A percentile compares a stretch with the other conserved stretches of the same genome.
These are phyloP conservation scores for Augiades crinisus DNA, from an alignment of 2,888 invertebrate species.

Conservation along the genomic window DNA sequence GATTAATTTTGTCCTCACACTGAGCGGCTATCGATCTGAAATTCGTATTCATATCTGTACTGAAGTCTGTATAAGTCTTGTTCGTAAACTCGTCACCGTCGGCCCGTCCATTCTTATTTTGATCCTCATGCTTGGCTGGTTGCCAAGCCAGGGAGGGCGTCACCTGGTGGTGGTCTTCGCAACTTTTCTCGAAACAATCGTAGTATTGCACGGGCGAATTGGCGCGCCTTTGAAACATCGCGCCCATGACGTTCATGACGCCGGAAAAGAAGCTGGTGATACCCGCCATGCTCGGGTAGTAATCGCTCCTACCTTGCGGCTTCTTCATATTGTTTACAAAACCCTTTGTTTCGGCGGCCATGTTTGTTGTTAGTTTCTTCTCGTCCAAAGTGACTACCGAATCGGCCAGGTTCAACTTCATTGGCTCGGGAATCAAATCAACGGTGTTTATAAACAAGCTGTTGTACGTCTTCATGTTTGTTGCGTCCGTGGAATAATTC, in stretches of 20 bases:
- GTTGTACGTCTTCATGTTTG: constrained; percentile 52
- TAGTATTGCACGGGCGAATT: constrained; percentile 48
- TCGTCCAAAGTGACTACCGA: constrained; percentile 46
- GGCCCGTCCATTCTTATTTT: constrained; percentile 59
- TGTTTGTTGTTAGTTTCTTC: constrained; percentile 32
- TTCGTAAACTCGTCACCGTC: constrained; percentile 35
- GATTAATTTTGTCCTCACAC: constrained; percentile 62
- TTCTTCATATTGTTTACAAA: constrained; percentile 23
- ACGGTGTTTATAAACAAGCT: constrained; percentile 54
- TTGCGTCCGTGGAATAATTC: constrained; percentile 54
- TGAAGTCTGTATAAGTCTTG: constrained; percentile 40
- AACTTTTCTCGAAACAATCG: constrained; percentile 47
- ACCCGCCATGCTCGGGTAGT: constrained; percentile 45
- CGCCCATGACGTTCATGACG: constrained; percentile 57
- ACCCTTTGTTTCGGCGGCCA: constrained; percentile 29
- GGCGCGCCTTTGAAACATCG: constrained; percentile 53
- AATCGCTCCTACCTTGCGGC: constrained; percentile 36
- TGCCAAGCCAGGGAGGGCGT: constrained; percentile 52
- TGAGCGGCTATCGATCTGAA: constrained; percentile 49
- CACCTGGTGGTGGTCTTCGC: constrained; percentile 42
- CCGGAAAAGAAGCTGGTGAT: constrained; percentile 61
- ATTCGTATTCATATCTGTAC: constrained; percentile 52
- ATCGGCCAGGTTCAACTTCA: constrained; percentile 69
- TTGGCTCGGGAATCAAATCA: constrained; percentile 58
- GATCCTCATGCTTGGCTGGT: constrained; percentile 52